phyloP scores from a whole-genome alignment of 1,140 invertebrate species.

The Aphelinus atriplicis region DNA sequence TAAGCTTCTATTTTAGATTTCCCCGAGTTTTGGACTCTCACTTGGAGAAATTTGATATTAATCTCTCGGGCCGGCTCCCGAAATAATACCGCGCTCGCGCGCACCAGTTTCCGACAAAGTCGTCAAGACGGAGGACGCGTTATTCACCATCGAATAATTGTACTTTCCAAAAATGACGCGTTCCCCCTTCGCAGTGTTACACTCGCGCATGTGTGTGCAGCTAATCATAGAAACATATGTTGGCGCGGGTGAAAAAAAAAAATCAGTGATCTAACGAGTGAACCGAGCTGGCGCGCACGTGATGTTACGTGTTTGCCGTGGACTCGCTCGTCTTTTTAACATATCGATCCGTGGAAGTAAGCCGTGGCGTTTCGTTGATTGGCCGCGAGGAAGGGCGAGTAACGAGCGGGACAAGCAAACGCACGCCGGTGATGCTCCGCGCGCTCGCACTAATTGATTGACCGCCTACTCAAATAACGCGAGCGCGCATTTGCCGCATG shows the following conservation, averaged over 20 bases:
- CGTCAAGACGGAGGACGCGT: too few relatives aligned
- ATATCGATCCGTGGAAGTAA: conserved; percentile 29
- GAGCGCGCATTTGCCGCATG: conserved; percentile 36
- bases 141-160: too few relatives aligned
- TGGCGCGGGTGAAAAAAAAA: too few relatives aligned
- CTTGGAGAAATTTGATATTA: background rate
- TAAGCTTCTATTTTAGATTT: background rate
- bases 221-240: too few relatives aligned
- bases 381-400: conserved; percentile 40
- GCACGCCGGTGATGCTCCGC: conserved; percentile 45
- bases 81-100: background rate
- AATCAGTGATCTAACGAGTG: too few relatives aligned
- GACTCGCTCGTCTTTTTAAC: too few relatives aligned
- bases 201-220: too few relatives aligned
- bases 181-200: too few relatives aligned
- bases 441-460: conserved; percentile 50
- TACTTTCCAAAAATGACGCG: too few relatives aligned
- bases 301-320: too few relatives aligned
- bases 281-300: too few relatives aligned
- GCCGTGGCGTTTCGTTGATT: conserved; percentile 44
- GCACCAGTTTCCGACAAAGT: too few relatives aligned
- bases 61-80: background rate
- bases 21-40: background rate
- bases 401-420: conserved; percentile 49
- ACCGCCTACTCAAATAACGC: conserved; percentile 51